Percentiles rank a stretch among this genome's conserved stretches.
phyloP scores from a whole-genome alignment of 92 coral and sea anemone species.

The Palythoa caribaeorum region DNA sequence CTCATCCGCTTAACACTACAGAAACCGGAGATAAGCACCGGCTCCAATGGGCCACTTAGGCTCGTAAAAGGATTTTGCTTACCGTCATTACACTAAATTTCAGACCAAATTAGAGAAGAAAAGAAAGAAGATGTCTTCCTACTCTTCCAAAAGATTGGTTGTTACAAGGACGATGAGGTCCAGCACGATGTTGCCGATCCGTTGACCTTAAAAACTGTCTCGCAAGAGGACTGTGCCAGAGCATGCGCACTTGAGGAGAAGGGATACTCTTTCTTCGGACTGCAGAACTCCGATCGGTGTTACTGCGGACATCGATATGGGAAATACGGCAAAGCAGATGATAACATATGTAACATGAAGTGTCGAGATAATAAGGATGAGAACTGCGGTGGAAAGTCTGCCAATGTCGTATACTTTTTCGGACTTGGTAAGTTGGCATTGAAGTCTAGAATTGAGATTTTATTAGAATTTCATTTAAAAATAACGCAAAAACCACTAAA shows the following conservation, averaged over 20 bases:
- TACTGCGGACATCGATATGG: constrained; percentile 97
- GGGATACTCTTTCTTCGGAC: constrained; percentile 93
- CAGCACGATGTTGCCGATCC: constrained; percentile 82
- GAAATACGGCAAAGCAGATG: constrained; percentile 87
- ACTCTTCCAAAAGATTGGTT: constrained; percentile 98
- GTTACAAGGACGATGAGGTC: constrained; percentile 78
- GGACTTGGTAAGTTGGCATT: constrained; percentile 80
- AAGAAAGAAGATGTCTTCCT: constrained; percentile 94
- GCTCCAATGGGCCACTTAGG: too few species aligned
- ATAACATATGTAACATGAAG: constrained; percentile 77
- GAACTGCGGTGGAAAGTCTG: constrained; percentile 91
- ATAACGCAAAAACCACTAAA: too few species aligned
- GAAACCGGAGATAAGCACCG: too few species aligned
- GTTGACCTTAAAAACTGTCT: constrained; percentile 74
- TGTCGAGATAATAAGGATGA: constrained; percentile 94
- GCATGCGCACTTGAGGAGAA: constrained; percentile 96
- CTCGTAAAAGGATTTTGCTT: too few species aligned
- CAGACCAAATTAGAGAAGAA: constrained; percentile 84
- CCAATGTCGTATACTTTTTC: constrained; percentile 94
- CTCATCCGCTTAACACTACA: too few species aligned
- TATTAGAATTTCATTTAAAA: too few species aligned
- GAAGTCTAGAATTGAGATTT: too few species aligned
- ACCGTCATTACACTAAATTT: neutral
- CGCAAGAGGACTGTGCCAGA: constrained; percentile 95
- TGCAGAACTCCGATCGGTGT: constrained; percentile 91